These are phyloP conservation scores for Gadopsis marmoratus DNA, from an alignment of 2,797 vertebrate species.

Conservation along the genomic window DNA sequence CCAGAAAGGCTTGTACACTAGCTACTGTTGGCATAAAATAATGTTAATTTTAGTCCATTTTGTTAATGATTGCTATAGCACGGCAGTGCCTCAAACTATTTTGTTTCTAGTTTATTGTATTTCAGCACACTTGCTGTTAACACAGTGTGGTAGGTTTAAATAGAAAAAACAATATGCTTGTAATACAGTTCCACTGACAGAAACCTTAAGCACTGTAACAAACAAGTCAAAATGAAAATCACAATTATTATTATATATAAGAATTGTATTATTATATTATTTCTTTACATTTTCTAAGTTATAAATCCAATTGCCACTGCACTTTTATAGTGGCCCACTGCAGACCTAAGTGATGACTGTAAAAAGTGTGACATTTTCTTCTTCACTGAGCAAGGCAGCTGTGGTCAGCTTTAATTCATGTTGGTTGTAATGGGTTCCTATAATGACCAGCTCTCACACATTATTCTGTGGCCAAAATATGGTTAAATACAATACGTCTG, in stretches of 20 bases:
- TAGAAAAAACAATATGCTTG: too few relatives aligned
- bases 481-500: not conserved
- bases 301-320: not conserved
- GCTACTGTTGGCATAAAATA: not conserved
- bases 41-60: not conserved
- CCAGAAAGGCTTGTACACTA: slow-evolving; percentile 18
- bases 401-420: not conserved
- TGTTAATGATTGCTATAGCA: not conserved
- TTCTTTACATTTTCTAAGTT: not conserved
- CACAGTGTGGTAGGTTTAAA: not conserved
- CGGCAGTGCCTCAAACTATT: not conserved
- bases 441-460: not conserved
- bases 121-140: not conserved
- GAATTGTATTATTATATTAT: not conserved
- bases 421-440: not conserved
- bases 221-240: not conserved
- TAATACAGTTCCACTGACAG: not conserved
- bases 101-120: not conserved
- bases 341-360: too few relatives aligned
- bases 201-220: not conserved
- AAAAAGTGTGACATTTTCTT: too few relatives aligned
- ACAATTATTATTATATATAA: not conserved
- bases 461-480: not conserved
- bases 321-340: too few relatives aligned
- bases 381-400: too few relatives aligned